Evolutionary conservation across 2,888 invertebrate genomes (phyloP).

Genomic region (Heliconius erato): DNA sequence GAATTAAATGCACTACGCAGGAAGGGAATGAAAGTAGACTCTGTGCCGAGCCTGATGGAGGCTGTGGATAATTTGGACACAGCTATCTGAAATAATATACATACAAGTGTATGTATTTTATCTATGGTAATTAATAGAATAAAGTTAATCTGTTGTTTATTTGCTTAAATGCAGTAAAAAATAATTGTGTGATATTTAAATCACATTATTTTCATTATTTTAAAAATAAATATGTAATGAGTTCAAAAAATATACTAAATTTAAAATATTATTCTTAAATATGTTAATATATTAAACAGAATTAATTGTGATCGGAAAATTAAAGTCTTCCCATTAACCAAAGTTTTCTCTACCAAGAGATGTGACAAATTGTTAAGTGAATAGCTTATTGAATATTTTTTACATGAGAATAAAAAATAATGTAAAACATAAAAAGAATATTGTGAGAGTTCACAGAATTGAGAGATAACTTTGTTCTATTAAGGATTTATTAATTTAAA

Average conservation of each 20-base stretch:
- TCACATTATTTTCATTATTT: not conserved
- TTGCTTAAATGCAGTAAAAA: not conserved
- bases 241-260: not conserved
- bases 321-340: not conserved
- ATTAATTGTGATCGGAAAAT: not conserved
- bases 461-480: conserved; percentile 7
- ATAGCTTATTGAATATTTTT: no score
- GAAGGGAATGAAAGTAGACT: conserved; percentile 88
- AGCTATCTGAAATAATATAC: conserved; percentile 46
- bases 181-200: no score
- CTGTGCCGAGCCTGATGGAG: conserved; percentile 86
- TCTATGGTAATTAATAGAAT: not conserved
- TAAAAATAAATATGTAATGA: not conserved
- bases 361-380: not conserved
- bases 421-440: not conserved
- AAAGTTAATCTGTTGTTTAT: conserved; percentile 1
- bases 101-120: not conserved
- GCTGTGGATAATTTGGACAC: conserved; percentile 87
- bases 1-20: conserved; percentile 87
- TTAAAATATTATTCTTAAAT: no score
- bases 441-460: not conserved
- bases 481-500: not conserved
- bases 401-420: not conserved
- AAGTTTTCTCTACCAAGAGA: not conserved
- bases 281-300: no score